Conservation (phyloP, 2,888 invertebrate species). For the Pantelozetes paolii region DNA sequence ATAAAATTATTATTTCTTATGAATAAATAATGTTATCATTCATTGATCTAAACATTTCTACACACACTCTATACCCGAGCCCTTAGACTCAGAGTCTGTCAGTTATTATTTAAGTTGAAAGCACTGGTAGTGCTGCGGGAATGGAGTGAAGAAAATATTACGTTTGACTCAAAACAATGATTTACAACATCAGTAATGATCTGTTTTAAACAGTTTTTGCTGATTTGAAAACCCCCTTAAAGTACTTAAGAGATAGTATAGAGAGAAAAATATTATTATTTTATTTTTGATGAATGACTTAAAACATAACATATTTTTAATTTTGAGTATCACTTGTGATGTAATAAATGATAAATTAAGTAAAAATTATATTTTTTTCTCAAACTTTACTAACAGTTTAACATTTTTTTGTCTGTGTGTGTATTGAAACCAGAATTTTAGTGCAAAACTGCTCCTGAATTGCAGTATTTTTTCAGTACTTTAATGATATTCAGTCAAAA, state of each 20-base stretch:
- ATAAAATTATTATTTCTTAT: neutral
- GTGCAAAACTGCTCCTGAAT: slow-evolving; percentile 6
- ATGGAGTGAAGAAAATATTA: neutral
- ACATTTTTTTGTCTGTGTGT: too few species aligned
- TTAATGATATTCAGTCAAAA: too few species aligned
- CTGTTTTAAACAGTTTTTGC: neutral
- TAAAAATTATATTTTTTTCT: neutral
- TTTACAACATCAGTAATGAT: slow-evolving; percentile 17
- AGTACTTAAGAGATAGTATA: too few species aligned
- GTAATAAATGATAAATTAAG: neutral
- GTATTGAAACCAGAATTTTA: neutral
- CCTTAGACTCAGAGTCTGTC: neutral
- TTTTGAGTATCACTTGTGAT: neutral
- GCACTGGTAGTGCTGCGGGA: neutral
- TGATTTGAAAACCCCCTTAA: too few species aligned
- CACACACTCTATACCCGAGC: neutral
- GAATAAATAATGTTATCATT: slow-evolving; percentile 14
- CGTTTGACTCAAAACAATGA: neutral
- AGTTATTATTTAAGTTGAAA: neutral
- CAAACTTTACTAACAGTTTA: neutral
- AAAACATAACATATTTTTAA: neutral
- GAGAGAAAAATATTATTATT: neutral
- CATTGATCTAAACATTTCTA: too few species aligned
- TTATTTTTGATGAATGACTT: neutral
- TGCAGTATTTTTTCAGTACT: neutral